Conservation (phyloP, 2,113 vertebrate species). For the Fulica atra region DNA sequence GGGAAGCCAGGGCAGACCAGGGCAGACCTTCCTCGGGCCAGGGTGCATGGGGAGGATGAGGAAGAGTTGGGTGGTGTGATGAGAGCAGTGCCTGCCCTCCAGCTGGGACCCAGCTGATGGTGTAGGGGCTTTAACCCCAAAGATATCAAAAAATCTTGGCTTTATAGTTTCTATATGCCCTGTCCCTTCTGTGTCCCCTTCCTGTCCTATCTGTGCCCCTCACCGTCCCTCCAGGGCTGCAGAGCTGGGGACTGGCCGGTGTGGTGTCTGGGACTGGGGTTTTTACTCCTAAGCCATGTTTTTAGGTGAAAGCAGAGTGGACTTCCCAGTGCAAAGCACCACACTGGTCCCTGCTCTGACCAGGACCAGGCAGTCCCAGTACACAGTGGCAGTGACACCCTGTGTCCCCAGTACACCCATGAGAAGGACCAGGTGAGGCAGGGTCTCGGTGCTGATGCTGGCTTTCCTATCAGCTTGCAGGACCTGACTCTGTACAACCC, state of each 20-base stretch:
- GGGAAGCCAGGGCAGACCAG: background rate
- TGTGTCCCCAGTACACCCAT: accelerated
- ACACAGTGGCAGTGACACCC: accelerated
- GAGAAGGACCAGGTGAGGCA: background rate
- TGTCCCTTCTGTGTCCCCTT: accelerated
- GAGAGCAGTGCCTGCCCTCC: no score
- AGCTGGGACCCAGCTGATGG: background rate
- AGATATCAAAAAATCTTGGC: background rate
- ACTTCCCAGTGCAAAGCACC: background rate
- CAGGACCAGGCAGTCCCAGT: background rate
- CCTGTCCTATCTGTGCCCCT: background rate
- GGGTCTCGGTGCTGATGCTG: accelerated
- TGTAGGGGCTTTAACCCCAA: background rate
- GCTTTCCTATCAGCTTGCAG: slow-evolving; percentile 80
- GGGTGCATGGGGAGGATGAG: background rate
- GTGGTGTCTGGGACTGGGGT: background rate
- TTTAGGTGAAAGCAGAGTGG: background rate
- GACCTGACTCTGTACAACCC: slow-evolving; percentile 95
- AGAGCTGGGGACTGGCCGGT: background rate
- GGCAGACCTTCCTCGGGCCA: accelerated
- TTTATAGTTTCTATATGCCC: accelerated
- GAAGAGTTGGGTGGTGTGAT: background rate
- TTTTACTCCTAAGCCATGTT: background rate
- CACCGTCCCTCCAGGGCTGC: background rate
- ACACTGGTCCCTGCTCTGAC: background rate